Conservation (phyloP, 2,113 vertebrate species). For the Eretmochelys imbricata region DNA sequence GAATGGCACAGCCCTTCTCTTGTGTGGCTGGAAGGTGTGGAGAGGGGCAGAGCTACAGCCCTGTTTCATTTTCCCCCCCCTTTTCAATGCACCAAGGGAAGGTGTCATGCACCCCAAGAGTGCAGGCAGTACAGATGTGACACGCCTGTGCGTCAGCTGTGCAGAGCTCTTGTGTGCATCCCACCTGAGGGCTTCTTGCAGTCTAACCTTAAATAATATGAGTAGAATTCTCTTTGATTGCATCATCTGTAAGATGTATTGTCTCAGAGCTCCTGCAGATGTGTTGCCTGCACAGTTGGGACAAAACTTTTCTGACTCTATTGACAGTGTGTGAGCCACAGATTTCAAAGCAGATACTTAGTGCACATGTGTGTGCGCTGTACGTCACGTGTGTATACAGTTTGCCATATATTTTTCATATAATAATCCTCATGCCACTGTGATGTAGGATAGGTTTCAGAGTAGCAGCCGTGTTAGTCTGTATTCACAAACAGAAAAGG, state of each 20-base stretch:
- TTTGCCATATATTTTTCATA: neutral
- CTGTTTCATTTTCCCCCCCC: neutral
- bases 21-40: fast-evolving
- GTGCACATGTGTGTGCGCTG: neutral
- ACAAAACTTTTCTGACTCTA: neutral
- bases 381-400: fast-evolving
- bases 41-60: neutral
- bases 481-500: too few species aligned
- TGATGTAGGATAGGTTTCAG: neutral
- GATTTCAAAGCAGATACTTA: neutral
- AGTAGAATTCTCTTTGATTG: fast-evolving
- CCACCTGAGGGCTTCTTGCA: neutral
- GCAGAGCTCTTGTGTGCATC: neutral
- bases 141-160: neutral
- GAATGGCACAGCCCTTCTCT: neutral
- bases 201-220: neutral
- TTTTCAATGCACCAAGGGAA: neutral
- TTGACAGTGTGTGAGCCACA: neutral
- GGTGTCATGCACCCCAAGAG: fast-evolving
- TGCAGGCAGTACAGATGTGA: neutral
- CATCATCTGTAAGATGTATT: neutral
- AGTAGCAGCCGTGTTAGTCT: too few species aligned
- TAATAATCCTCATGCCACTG: neutral
- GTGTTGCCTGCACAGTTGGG: neutral
- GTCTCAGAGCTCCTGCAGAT: neutral